Evolutionary conservation across 1,140 invertebrate species (phyloP), one percentile per base, ranked within the genome.

Genomic region (Hermatobates lingyangjiaoensis): DNA sequence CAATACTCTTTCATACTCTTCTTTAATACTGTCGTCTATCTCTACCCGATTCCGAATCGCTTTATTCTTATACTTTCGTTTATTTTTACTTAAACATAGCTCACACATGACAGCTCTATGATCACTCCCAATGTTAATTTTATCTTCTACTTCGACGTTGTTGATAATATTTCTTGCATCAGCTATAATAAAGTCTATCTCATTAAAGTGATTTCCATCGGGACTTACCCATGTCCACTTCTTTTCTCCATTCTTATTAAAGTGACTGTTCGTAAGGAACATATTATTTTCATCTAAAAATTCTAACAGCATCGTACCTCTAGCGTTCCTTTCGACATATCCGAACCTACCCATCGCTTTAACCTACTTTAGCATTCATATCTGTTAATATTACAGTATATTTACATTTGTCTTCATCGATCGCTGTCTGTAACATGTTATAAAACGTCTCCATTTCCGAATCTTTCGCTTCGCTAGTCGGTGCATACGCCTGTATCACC

Each of bases 401-500:
- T 61, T 53, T 30, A 45, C 23, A 50, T 53, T 53, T 39, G 54
- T 57, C n/a, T 44, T 50, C 26, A 51, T 55, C 48, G 23, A 55
- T 20, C 7, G 56, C 27, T 3, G 50, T 47, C 23, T 53, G 18
- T 21, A 60, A 10, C 46, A 54, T 5, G 10, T 54, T 50, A 50
- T 59, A 62, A 34, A 61, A 60, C 24, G 50, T 34, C 48, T 61
- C 54, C 12, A 62, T 52, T 60, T 59, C 42, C 18, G 27, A 27
- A n/a, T 61, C 55, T 1, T 45, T 4, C 7, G 46, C 55, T 25
- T 55, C 40, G 10, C 55, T 50, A 28, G 44, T 39, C 27, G 62
- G 61, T 3, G 60, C 61, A 52, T 66, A 64, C 42, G 61, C 53
- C 53, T 63, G 62, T 27, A 65, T 60, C 7, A 66, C 54, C 39